phyloP scores from a whole-genome alignment of 2,797 vertebrate species.

The Myripristis jacobus region DNA sequence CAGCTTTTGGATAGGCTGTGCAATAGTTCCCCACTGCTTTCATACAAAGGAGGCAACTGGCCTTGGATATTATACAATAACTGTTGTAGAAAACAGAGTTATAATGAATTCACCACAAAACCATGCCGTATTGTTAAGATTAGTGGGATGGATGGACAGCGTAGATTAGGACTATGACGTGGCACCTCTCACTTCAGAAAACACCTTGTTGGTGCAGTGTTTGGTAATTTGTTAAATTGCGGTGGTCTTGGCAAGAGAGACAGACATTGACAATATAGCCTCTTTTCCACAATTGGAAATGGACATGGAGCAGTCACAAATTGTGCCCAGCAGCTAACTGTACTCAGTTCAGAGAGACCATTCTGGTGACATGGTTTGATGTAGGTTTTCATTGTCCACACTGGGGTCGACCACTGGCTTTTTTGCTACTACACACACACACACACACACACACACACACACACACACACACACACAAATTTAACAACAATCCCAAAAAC shows the following conservation, averaged over 20 bases:
- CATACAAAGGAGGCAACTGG: constrained; percentile 3
- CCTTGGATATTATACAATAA: constrained; percentile 23
- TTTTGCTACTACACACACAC: no score
- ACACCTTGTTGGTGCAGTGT: constrained; percentile 24
- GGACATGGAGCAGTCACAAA: no score
- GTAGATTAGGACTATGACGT: background rate
- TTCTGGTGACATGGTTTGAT: no score
- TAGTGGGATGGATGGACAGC: background rate
- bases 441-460: no score
- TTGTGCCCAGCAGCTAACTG: no score
- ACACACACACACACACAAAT: no score
- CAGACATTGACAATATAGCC: background rate
- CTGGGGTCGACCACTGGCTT: no score
- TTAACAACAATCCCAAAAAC: no score
- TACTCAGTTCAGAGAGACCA: no score
- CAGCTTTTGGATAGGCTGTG: constrained; percentile 34
- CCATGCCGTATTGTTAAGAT: background rate
- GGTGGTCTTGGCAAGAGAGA: constrained; percentile 1
- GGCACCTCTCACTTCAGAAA: constrained; percentile 1
- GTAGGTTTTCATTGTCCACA: no score
- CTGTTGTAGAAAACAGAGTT: constrained; percentile 10
- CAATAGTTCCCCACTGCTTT: constrained; percentile 36
- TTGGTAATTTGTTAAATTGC: constrained; percentile 32
- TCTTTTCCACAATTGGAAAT: no score
- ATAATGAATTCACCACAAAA: constrained; percentile 1